These are phyloP conservation scores for Gymnogyps californianus DNA, from an alignment of 2,113 vertebrate genomes.

Conservation along the genomic window DNA sequence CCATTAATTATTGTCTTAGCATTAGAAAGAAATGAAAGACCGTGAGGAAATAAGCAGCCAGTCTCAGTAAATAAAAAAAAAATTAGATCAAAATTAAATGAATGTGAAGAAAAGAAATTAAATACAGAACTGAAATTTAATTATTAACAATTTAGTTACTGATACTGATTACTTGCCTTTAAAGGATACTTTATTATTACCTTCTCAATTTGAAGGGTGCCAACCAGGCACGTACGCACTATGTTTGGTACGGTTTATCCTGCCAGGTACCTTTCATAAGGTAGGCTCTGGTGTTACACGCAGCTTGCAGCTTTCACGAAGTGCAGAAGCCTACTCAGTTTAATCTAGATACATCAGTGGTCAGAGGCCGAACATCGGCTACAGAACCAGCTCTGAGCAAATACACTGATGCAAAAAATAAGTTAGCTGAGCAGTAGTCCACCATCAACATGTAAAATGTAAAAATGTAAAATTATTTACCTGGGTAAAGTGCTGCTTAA, in stretches of 20 bases:
- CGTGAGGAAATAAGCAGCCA: background rate
- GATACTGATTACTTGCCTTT: background rate
- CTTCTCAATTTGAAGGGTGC: background rate
- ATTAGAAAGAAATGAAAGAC: background rate
- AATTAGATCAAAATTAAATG: background rate
- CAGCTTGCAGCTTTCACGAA: background rate
- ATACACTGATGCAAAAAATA: background rate
- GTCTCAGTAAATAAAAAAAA: background rate
- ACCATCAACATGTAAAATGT: background rate
- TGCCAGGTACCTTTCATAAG: background rate
- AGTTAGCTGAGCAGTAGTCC: background rate
- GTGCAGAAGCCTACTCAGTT: background rate
- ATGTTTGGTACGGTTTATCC: background rate
- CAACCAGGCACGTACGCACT: fast-evolving
- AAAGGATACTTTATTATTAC: background rate
- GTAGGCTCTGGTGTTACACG: background rate
- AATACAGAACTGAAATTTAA: background rate
- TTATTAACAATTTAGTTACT: background rate
- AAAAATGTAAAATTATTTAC: background rate
- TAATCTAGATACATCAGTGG: background rate
- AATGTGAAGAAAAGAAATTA: background rate
- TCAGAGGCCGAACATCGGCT: background rate
- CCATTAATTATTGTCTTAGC: background rate
- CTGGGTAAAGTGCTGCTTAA: background rate
- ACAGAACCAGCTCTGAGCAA: background rate